phyloP scores from a whole-genome alignment of 1,140 invertebrate genomes.

The Papilio glaucus region DNA sequence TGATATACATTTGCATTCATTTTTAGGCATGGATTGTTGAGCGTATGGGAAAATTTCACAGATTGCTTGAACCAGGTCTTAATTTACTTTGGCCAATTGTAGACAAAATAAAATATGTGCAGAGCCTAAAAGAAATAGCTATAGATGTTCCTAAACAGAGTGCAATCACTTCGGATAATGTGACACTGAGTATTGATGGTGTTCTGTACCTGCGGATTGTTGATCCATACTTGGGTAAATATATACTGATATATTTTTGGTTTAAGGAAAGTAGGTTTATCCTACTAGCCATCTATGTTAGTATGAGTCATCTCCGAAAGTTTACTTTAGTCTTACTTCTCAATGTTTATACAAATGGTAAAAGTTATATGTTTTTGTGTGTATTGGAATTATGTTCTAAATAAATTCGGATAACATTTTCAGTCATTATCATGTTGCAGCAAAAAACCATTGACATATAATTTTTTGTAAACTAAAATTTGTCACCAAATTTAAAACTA shows the following conservation, averaged over 20 bases:
- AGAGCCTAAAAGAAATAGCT: constrained; percentile 99
- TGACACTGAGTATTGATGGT: constrained; percentile 98
- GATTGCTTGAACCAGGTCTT: constrained; percentile 96
- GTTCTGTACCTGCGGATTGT: constrained; percentile 97
- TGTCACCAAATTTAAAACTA: too few species aligned
- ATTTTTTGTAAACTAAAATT: too few species aligned
- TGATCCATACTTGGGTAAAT: constrained; percentile 92
- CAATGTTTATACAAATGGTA: too few species aligned
- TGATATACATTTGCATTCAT: constrained; percentile 17
- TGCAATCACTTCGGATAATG: constrained; percentile 99
- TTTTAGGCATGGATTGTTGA: constrained; percentile 98
- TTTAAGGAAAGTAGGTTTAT: too few species aligned
- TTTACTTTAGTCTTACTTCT: too few species aligned
- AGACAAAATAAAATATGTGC: constrained; percentile 98
- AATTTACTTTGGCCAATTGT: constrained; percentile 96
- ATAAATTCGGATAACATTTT: too few species aligned
- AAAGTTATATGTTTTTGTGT: too few species aligned
- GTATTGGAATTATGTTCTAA: too few species aligned
- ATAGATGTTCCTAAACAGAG: constrained; percentile 99
- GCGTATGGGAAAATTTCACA: constrained; percentile 98
- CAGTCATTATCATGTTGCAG: too few species aligned
- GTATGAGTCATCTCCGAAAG: too few species aligned
- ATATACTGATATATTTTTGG: neutral
- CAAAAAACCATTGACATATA: too few species aligned
- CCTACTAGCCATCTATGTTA: too few species aligned